Conservation (phyloP, 2,797 vertebrate genomes). For the Mallotus villosus region DNA sequence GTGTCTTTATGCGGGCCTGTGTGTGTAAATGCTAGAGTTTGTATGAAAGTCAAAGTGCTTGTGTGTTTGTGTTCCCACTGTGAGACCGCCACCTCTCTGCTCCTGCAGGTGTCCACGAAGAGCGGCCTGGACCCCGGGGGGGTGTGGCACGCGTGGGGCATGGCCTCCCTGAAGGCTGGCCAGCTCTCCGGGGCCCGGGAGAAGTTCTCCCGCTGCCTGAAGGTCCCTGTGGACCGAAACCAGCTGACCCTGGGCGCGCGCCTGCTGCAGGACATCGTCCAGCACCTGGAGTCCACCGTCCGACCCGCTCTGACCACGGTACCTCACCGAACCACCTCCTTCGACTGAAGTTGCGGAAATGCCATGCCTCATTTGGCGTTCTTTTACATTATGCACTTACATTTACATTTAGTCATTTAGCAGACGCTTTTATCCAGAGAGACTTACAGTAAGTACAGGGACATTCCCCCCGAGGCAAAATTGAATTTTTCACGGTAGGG, state of each 20-base stretch:
- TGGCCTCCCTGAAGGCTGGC: constrained; percentile 91
- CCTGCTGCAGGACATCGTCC: constrained; percentile 89
- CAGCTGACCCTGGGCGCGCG: constrained; percentile 83
- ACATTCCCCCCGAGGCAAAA: no score
- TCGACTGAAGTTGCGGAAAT: background rate
- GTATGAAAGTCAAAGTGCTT: background rate
- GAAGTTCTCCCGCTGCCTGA: constrained; percentile 90
- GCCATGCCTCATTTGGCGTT: background rate
- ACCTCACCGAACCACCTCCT: constrained; percentile 39
- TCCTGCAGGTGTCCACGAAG: constrained; percentile 91
- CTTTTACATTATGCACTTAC: no score
- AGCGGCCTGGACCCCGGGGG: constrained; percentile 90
- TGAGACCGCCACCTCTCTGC: background rate
- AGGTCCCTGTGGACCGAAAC: constrained; percentile 88
- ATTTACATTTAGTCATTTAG: no score
- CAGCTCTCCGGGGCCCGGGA: constrained; percentile 85
- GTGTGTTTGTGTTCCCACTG: background rate
- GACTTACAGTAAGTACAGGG: no score
- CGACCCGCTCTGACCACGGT: constrained; percentile 77
- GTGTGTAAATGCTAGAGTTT: background rate
- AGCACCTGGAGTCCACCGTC: constrained; percentile 86
- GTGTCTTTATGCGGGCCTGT: background rate
- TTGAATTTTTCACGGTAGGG: no score
- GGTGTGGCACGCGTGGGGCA: constrained; percentile 96
- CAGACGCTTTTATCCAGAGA: no score